Evolutionary conservation across 2,888 invertebrate species (phyloP), one percentile per base, ranked within the genome.

Genomic region (Epirrhoe alternata): DNA sequence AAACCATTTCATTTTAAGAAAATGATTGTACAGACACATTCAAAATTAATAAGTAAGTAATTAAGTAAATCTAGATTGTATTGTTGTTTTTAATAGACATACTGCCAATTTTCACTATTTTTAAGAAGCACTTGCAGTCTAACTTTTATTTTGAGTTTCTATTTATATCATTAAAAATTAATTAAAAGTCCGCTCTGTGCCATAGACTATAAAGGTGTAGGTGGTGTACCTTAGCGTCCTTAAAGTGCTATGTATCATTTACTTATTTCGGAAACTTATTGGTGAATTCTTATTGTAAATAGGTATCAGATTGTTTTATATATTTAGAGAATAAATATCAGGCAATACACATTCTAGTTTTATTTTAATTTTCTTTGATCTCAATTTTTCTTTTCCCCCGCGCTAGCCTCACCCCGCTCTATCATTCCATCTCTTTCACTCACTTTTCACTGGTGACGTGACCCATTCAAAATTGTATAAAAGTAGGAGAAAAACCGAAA

Each of bases 281-380:
- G 38, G 14, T 50, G 54, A 47, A 58, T 51, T 33, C 33, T 31
- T 61, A 51, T 70, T 87, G 84, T 86, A 85, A 84, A 87, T 86
- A 85, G 83, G 86, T 86, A 59, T 85, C 84, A 88, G 76, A 87
- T 87, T 84, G 79, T 89, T 89, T 64, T 90, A 89, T 88, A 89
- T 89, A 67, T 72, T 87, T 90, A 87, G 86, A 86, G 78, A 92
- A 84, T 90, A 90, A 89, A 91, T 84, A 82, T 82, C 80, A 85
- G 82, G 86, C 83, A 84, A 82, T 82, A 73, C 75, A 77, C 70
- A 47, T 56, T 72, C 53, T 78, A 68, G 78, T 83, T 84, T 86
- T 75, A 81, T 78, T 82, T 76, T 30, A 7, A 52, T 14, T 49
- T 7, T n/a, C 38, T 4, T 45, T 45, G n/a, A n/a, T n/a, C n/a